Evolutionary conservation across 1,140 invertebrate genomes (phyloP), one percentile per base, ranked within the genome.

Genomic region (Manduca sexta): DNA sequence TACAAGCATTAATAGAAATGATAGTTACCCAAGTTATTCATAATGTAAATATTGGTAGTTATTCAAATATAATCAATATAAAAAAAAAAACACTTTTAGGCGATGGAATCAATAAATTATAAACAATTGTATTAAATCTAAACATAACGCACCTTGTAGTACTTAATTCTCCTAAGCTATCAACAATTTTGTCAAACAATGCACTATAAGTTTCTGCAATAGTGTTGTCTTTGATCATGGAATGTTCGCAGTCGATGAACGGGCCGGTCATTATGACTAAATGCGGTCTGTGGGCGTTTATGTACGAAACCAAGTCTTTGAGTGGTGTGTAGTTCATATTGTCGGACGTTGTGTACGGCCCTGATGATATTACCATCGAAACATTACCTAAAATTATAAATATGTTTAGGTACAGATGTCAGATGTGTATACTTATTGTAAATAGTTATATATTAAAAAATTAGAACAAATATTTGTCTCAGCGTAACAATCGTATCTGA

Each of bases 201-300:
- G 91, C 86, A 40, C 93, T 90, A 75, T 89, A 94, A 1, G 92
- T 91, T 53, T 91, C 89, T 0, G 81, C 80, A 45, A 90, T 77
- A 2, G 86, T 81, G 43, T 87, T 84, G 44, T 90, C 88, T 33
- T 86, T 80, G 17, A 94, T 76, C 17, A 89, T 81, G 1, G 87
- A 74, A 75, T 95, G 91, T 44, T 88, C 90, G 5, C 84, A 79
- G 65, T 97, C 94, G 26, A 97, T 62, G 64, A 97, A 95, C 3
- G 96, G 95, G 0, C 96, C 96, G 4, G 93, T 88, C 40, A 97
- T 81, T 56, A 98, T 88, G 21, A 95, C 88, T 3, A 97, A 79
- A 72, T 97, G 91, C 1, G 96, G 96, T 63, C 91, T 89, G 37
- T 93, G 88, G 10, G 91, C 80, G 13, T 85, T 79, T 0, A 95